Conservation (phyloP, 2,113 vertebrate genomes). For the Ornithorhynchus anatinus region DNA sequence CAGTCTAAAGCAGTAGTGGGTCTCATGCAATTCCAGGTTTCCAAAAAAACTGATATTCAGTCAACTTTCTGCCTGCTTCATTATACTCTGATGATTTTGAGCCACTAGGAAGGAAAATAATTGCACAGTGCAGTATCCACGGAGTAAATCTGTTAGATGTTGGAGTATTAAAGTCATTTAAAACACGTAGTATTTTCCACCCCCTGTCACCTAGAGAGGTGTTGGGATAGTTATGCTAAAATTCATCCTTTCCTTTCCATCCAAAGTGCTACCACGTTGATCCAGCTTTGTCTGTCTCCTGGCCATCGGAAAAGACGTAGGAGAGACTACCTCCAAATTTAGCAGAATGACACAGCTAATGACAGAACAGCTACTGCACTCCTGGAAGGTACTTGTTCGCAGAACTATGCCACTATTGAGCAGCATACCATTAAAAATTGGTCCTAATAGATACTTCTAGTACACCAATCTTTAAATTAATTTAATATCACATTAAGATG, state of each 20-base stretch:
- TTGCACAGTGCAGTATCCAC: slow-evolving; percentile 2
- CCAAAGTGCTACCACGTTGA: too few species aligned
- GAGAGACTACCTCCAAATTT: neutral
- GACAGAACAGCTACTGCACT: neutral
- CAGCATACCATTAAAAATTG: neutral
- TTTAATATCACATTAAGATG: slow-evolving; percentile 43
- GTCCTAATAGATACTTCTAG: slow-evolving; percentile 27
- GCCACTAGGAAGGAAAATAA: slow-evolving; percentile 25
- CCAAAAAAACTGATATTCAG: neutral
- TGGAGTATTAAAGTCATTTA: neutral
- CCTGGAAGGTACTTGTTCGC: neutral
- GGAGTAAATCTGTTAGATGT: neutral
- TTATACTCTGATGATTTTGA: slow-evolving; percentile 3
- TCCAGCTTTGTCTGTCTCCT: neutral
- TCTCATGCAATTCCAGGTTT: too few species aligned
- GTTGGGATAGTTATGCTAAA: too few species aligned
- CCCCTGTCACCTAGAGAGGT: too few species aligned
- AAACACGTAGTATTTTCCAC: too few species aligned
- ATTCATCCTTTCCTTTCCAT: too few species aligned
- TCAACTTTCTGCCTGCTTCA: slow-evolving; percentile 4
- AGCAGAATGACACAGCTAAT: neutral
- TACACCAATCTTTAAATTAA: slow-evolving; percentile 32
- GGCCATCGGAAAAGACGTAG: neutral
- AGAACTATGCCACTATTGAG: neutral
- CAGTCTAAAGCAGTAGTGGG: too few species aligned